Percentiles rank a stretch among this genome's conserved stretches.
phyloP scores from a whole-genome alignment of 2,113 vertebrate genomes.

The Hucho hucho region DNA sequence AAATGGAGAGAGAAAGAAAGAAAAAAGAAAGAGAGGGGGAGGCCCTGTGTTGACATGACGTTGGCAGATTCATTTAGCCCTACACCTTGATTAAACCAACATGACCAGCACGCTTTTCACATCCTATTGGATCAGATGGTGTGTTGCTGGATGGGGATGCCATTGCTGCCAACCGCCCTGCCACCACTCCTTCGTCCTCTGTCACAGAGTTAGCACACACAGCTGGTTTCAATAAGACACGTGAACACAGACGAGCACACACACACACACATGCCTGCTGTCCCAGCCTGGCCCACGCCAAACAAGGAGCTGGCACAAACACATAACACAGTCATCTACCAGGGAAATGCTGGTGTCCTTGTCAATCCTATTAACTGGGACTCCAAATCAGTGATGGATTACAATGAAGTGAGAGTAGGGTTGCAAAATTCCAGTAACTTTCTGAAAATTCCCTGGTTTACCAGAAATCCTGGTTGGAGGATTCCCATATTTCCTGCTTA shows the following conservation, averaged over 20 bases:
- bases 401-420: too few relatives aligned
- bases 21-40: neutral
- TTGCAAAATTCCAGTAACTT: too few relatives aligned
- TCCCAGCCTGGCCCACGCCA: neutral
- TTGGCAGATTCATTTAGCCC: constrained; percentile 29
- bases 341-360: too few relatives aligned
- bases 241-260: constrained; percentile 2
- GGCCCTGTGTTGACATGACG: constrained; percentile 2
- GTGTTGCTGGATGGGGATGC: constrained; percentile 7
- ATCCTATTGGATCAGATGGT: constrained; percentile 34
- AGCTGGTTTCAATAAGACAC: constrained; percentile 67
- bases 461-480: too few relatives aligned
- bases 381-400: too few relatives aligned
- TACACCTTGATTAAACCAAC: constrained; percentile 45
- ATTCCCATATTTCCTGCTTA: too few relatives aligned
- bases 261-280: neutral
- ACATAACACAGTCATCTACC: neutral
- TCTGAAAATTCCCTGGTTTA: too few relatives aligned
- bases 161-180: neutral
- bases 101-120: constrained; percentile 43
- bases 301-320: neutral
- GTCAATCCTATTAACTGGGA: too few relatives aligned
- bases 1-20: too few relatives aligned
- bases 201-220: constrained; percentile 45
- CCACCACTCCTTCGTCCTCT: constrained; percentile 32